These are phyloP conservation scores for Sebastes melanostomus DNA, from an alignment of 2,797 vertebrate genomes.

Conservation along the genomic window DNA sequence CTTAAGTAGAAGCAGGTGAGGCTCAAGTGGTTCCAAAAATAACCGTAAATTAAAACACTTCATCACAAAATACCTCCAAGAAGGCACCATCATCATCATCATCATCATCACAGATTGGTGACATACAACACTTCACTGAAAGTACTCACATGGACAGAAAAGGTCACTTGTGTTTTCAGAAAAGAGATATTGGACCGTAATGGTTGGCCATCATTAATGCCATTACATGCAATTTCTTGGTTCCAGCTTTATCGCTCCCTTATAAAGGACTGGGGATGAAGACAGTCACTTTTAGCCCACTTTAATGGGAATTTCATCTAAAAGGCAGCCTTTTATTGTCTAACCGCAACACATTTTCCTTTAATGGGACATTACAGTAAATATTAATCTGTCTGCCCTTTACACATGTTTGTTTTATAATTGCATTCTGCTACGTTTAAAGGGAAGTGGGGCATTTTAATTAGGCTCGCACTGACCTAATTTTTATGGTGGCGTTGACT, in stretches of 20 bases:
- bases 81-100: slow-evolving; percentile 4
- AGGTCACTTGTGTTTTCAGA: neutral
- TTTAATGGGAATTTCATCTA: neutral
- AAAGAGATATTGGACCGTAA: neutral
- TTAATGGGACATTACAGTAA: neutral
- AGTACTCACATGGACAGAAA: neutral
- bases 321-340: neutral
- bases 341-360: neutral
- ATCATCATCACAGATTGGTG: neutral
- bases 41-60: slow-evolving; percentile 50
- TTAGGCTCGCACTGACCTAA: neutral
- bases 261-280: neutral
- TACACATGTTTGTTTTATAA: neutral
- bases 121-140: neutral
- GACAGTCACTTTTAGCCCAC: neutral
- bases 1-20: slow-evolving; percentile 60
- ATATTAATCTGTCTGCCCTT: neutral
- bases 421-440: neutral
- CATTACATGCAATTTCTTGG: neutral
- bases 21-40: slow-evolving; percentile 42
- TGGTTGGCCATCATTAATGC: neutral
- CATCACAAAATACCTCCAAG: slow-evolving; percentile 21
- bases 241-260: neutral
- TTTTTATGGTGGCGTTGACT: neutral
- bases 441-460: neutral